phyloP scores from a whole-genome alignment of 2,888 invertebrate species.

The Dexiosoma caninum region DNA sequence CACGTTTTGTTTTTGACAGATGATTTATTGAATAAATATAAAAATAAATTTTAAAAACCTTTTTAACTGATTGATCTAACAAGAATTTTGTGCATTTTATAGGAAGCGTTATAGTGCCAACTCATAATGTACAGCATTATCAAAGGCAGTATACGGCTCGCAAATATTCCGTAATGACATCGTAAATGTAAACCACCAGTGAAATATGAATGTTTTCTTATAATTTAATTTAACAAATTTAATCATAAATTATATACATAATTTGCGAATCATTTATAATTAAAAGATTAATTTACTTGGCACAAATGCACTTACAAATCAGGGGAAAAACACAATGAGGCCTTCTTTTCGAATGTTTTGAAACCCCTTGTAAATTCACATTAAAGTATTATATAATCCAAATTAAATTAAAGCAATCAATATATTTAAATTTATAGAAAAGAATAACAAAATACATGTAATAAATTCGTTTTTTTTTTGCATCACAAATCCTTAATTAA shows the following conservation, averaged over 20 bases:
- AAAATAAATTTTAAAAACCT: background rate
- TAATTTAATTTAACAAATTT: slow-evolving; percentile 25
- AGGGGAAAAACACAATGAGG: background rate
- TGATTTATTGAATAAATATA: slow-evolving; percentile 43
- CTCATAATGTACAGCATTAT: slow-evolving; percentile 77
- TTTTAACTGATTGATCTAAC: slow-evolving; percentile 44
- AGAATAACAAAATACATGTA: slow-evolving; percentile 6
- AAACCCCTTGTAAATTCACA: slow-evolving; percentile 26
- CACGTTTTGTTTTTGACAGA: background rate
- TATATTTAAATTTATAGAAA: slow-evolving; percentile 5
- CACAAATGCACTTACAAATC: slow-evolving; percentile 14
- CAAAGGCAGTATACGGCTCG: slow-evolving; percentile 77
- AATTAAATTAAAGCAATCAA: slow-evolving; percentile 34
- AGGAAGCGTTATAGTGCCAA: slow-evolving; percentile 62
- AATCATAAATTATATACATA: slow-evolving; percentile 29
- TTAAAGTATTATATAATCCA: slow-evolving; percentile 62
- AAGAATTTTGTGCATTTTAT: slow-evolving; percentile 56
- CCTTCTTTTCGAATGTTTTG: background rate
- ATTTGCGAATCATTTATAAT: slow-evolving; percentile 30
- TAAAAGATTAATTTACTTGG: background rate
- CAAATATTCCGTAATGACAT: slow-evolving; percentile 76
- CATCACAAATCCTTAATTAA: slow-evolving; percentile 41
- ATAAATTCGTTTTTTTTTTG: background rate
- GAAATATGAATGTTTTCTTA: background rate
- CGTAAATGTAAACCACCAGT: slow-evolving; percentile 58